Evolutionary conservation across 2,888 invertebrate species (phyloP).

Genomic region (Bellardia bayeri): DNA sequence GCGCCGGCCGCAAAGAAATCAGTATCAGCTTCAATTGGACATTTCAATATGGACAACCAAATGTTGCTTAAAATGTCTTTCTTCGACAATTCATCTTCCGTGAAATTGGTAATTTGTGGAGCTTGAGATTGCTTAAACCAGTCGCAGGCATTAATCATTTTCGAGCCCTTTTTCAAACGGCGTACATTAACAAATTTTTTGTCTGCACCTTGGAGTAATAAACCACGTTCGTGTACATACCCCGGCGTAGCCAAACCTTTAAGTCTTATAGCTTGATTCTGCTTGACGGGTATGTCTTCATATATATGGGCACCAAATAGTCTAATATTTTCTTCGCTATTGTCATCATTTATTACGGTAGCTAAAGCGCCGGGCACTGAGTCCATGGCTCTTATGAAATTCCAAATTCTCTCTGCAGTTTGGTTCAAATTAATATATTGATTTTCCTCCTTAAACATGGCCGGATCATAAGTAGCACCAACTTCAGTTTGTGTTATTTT

Average conservation of each 20-base stretch:
- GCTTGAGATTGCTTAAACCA: constrained; percentile 87
- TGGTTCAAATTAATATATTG: constrained; percentile 91
- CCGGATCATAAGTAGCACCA: constrained; percentile 96
- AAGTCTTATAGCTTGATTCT: constrained; percentile 86
- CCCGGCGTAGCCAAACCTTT: constrained; percentile 87
- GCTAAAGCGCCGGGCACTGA: constrained; percentile 97
- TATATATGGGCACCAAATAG: constrained; percentile 90
- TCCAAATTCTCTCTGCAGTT: constrained; percentile 91
- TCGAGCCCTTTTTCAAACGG: constrained; percentile 90
- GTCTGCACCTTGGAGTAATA: constrained; percentile 93
- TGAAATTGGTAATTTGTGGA: constrained; percentile 87
- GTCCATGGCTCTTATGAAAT: constrained; percentile 97
- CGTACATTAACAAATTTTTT: constrained; percentile 91
- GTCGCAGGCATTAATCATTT: constrained; percentile 92
- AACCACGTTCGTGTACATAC: constrained; percentile 91
- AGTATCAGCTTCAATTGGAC: constrained; percentile 90
- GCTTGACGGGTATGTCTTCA: constrained; percentile 84
- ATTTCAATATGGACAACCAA: constrained; percentile 94
- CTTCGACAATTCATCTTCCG: constrained; percentile 89
- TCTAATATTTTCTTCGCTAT: constrained; percentile 87
- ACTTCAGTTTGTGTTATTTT: constrained; percentile 91
- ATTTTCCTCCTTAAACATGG: constrained; percentile 93
- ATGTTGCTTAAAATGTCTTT: constrained; percentile 88
- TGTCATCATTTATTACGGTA: constrained; percentile 83
- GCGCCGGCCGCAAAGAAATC: constrained; percentile 98